Conservation (phyloP, 1,140 invertebrate genomes). For the Bilobella aurantiaca region DNA sequence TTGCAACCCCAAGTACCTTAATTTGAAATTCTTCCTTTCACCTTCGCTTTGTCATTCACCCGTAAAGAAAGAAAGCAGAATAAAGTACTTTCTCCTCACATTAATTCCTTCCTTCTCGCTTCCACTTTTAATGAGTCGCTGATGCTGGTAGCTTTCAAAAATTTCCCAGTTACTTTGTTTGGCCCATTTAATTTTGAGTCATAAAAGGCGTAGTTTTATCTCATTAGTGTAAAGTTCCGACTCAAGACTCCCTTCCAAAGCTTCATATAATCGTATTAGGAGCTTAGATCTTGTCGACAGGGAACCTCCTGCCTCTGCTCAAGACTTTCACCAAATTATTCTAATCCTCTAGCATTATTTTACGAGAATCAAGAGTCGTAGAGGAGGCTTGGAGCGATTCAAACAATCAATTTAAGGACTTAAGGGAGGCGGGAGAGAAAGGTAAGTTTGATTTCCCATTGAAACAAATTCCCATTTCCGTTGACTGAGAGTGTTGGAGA, state of each 20-base stretch:
- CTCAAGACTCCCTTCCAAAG: background rate
- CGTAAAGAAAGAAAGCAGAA: background rate
- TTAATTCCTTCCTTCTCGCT: background rate
- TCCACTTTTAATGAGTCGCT: background rate
- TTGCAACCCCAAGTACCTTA: no score
- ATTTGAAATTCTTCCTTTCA: no score
- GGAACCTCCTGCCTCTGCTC: background rate
- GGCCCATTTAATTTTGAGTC: background rate
- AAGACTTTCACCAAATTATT: background rate
- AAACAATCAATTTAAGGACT: no score
- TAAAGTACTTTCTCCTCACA: background rate
- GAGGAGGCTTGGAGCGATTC: no score
- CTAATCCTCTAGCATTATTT: no score
- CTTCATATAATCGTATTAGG: background rate
- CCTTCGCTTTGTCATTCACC: no score
- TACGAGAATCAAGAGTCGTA: no score
- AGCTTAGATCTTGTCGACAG: background rate
- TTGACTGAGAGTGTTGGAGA: no score
- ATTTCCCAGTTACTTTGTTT: conserved; percentile 1
- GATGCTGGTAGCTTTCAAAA: background rate
- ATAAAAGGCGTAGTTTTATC: background rate
- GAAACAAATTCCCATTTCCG: no score
- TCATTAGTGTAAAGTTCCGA: background rate
- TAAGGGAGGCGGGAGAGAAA: no score
- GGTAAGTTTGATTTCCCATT: no score